Base-by-base conservation (phyloP, 2,113 vertebrate species). In the Phodopus roborovskii region DNA sequence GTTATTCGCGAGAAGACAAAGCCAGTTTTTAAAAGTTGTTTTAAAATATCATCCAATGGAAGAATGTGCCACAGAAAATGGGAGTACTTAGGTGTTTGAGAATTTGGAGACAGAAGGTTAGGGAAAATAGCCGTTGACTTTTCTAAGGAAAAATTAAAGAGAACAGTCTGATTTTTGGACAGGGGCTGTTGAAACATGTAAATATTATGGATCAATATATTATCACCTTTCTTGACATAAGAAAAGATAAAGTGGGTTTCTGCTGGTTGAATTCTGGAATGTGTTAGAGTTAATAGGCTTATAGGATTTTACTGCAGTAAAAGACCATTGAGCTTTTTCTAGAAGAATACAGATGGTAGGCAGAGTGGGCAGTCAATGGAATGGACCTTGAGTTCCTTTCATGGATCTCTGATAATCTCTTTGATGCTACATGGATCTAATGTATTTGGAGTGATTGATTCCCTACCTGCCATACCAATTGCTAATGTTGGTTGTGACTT, bases 11-110 rank as follows among this genome's bases (percentile, higher is more conserved):
- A 64, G 87, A 94, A 90, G 64, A 94, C 30, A 73, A 96, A 91
- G 36, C 2, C 33, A 53, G 20, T 20, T 94, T 95, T 88, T 74
- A 94, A 95, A 85, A 92, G 66, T 90, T 5, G 83, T 93, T 92
- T 96, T 13, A 26, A 24, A 33, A 94, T 96, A 53, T 60, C 16
- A 87, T 50, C 84, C 88, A 91, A 42, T 78, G 42, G n/a, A 68
- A 88, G 79, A 92, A 30, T 58, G 42, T 39, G 39, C 19, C 53
- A 20, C 36, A 28, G 53, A 71, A 26, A 88, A 19, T 83, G 20
- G 48, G 53, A 16, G 36, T 77, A 58, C 19, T 78, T 73, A 48
- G 4, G 4, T 60, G 16, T 68, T 73, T 83, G 36, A n/a, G 26
- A n/a, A 83, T 78, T 75, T 78, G 28, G 22, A 91, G n/a, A n/a